Evolutionary conservation across 2,888 invertebrate genomes (phyloP), one percentile per base, ranked within the genome.

Genomic region (Athetis lepigone): DNA sequence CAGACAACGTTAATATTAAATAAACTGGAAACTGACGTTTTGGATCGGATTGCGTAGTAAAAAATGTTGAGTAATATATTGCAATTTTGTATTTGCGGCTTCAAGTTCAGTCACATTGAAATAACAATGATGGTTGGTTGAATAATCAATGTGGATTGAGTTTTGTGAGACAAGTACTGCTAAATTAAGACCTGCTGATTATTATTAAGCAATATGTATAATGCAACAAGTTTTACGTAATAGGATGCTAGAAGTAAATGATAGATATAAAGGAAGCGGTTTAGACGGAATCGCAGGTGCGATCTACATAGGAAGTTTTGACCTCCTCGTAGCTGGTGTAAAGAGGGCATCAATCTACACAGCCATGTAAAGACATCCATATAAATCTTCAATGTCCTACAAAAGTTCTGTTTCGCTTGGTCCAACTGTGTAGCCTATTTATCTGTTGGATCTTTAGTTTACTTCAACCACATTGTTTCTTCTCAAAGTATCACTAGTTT

Each of bases 1-100:
- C 75, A 75, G 56, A 62, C 59, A 63, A 70, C 49, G 47, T 39
- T 47, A 50, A 50, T 56, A 61, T 61, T 73, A 61, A 68, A 56
- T 68, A 74, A 55, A 37, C 43, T 66, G 65, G 45, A 59, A 63
- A 60, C 19, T 57, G 29, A 33, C 37, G 37, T 33, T 52, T 43
- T 16, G 51, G 27, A 54, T 67, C 36, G 29, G 19, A 59, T 70
- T 21, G 18, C 8, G 13, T 64, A 33, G 16, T 42, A 57, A 74
- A 73, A 54, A 40, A 54, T 40, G 7, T 67, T 68, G n/a, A 18
- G 47, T 58, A 66, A 66, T 47, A n/a, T 49, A 40, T 33, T 55
- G 36, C 45, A 46, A 16, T 45, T 60, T 27, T 25, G n/a, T 19
- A 27, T 52, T 64, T 27, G 23, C 18, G 18, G 25, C 33, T 27